phyloP scores from a whole-genome alignment of 2,888 invertebrate genomes.

The Helleia helle region DNA sequence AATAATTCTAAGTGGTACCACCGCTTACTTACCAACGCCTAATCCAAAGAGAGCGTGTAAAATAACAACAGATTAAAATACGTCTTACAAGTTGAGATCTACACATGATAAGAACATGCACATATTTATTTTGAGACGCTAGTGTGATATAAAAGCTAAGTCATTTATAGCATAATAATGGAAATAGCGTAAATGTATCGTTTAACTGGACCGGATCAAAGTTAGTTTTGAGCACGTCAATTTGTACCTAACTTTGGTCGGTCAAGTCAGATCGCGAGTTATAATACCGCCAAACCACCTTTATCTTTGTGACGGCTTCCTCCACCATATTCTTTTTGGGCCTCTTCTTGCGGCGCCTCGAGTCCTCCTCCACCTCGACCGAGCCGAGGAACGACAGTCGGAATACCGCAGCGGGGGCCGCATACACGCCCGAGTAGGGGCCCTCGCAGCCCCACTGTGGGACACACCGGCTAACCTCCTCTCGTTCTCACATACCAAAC shows the following conservation, averaged over 20 bases:
- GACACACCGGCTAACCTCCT: slow-evolving; percentile 56
- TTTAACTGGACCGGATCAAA: too few species aligned
- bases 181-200: too few species aligned
- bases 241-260: too few species aligned
- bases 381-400: slow-evolving; percentile 88
- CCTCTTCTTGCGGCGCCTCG: slow-evolving; percentile 81
- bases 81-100: background rate
- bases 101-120: too few species aligned
- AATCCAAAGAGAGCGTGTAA: slow-evolving; percentile 42
- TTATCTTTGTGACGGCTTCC: slow-evolving; percentile 89
- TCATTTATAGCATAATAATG: too few species aligned
- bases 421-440: slow-evolving; percentile 67
- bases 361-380: slow-evolving; percentile 88
- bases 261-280: too few species aligned
- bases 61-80: slow-evolving; percentile 7
- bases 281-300: slow-evolving; percentile 80
- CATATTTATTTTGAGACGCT: too few species aligned
- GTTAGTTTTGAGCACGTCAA: too few species aligned
- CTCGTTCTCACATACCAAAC: slow-evolving; percentile 32
- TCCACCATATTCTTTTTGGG: slow-evolving; percentile 92
- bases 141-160: background rate
- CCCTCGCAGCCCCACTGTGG: slow-evolving; percentile 62
- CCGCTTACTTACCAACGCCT: slow-evolving; percentile 69
- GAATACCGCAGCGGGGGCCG: slow-evolving; percentile 83
- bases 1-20: too few species aligned